phyloP scores from a whole-genome alignment of 2,888 invertebrate genomes.

The Ganaspis brasiliensis region DNA sequence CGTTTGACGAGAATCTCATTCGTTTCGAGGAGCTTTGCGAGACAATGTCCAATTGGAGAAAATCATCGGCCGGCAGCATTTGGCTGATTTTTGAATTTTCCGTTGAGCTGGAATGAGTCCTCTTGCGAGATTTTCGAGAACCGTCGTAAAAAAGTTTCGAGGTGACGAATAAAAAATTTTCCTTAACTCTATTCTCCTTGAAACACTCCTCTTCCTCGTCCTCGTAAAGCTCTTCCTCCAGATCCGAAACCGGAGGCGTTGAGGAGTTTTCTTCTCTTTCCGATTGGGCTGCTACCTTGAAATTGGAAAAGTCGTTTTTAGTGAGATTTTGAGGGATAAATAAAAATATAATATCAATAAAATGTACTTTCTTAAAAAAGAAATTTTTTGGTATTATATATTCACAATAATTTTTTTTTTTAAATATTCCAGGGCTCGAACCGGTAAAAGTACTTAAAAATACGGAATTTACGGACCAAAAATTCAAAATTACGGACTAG shows the following conservation, averaged over 20 bases:
- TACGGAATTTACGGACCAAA: too few species aligned
- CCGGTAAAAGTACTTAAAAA: too few species aligned
- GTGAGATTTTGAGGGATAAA: too few species aligned
- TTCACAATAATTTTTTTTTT: too few species aligned
- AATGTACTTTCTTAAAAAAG: too few species aligned
- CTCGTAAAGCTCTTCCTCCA: background rate
- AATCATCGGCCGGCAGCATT: background rate
- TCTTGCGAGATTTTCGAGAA: background rate
- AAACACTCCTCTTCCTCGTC: background rate
- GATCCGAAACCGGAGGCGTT: background rate
- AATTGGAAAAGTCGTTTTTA: too few species aligned
- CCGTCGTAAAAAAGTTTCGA: background rate
- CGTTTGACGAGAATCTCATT: background rate
- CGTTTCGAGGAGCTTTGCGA: background rate
- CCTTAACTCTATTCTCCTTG: background rate
- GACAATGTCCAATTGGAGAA: background rate
- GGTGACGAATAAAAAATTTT: background rate
- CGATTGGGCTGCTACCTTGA: background rate
- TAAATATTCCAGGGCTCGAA: too few species aligned
- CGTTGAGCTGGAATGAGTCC: background rate
- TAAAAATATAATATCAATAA: too few species aligned
- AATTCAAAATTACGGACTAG: too few species aligned
- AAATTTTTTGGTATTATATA: too few species aligned
- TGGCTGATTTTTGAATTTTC: background rate
- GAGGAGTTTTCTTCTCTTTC: background rate